Base-by-base conservation (phyloP, 2,888 invertebrate species). In the Nomada lathburiana region DNA sequence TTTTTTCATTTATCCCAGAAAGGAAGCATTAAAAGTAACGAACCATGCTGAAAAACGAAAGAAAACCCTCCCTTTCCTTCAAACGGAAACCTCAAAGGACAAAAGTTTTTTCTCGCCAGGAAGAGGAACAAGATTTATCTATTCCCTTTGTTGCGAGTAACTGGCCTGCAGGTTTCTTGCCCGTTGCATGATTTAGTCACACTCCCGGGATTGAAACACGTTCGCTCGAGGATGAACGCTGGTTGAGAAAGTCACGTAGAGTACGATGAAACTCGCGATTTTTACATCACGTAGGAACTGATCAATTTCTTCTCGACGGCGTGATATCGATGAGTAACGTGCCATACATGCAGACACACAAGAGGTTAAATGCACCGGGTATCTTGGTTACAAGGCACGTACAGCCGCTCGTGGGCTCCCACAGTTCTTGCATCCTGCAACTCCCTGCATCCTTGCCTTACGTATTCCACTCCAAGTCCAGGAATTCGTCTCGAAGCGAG, bases 301-400 rank as follows among this genome's bases (percentile, higher is more conserved):
- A 80, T 82, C 70, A 62, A 65, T 75, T 70, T 74, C 74, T 75
- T 73, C 70, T 60, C 16, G 29, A 36, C 50, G 36, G 29, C 42
- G 59, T 47, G 73, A 71, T 68, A 83, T 86, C 86, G 84, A 87
- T 83, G 86, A 83, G 73, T 67, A 59, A 68, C 71, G 74, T 52
- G 70, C 74, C 73, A 69, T 80, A 80, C 78, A 77, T 52, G 73
- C 68, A 75, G 65, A 72, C 78, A 65, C 72, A 55, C 63, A 77
- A 83, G 83, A 75, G 85, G 72, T 76, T 86, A 88, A 87, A 83
- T 42, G 80, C 79, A 59, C 62, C 80, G 26, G 70, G 84, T 80
- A 88, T 90, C 90, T 88, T 83, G 89, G 89, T 92, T 91, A 90
- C 90, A 87, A 90, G 86, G 90, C 92, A 92, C 92, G 92, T 91